Percentiles rank a stretch among this genome's conserved stretches.
Conservation (phyloP, 2,113 vertebrate genomes). For the Ammospiza caudacuta region DNA sequence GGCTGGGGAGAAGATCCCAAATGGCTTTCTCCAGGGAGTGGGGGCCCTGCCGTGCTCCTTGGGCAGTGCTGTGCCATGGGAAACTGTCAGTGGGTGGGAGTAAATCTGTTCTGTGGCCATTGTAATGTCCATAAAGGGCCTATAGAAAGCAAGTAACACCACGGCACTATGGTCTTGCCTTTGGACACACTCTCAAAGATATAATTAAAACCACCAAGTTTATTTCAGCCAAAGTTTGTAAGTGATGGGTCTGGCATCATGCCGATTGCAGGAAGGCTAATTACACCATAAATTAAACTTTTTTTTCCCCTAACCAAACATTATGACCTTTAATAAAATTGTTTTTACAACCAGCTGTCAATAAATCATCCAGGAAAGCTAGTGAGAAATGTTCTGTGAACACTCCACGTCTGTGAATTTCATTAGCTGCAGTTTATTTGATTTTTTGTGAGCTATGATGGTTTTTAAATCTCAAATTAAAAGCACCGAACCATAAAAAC, state of each 20-base stretch:
- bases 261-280: conserved; percentile 83
- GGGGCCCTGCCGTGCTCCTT: not conserved
- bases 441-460: conserved; percentile 76
- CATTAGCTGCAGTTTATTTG: conserved; percentile 82
- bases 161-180: conserved; percentile 52
- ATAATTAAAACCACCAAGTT: conserved; percentile 81
- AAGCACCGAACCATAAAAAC: conserved; percentile 77
- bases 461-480: conserved; percentile 83
- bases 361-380: conserved; percentile 82
- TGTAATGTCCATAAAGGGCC: conserved; percentile 67
- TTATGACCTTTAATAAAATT: conserved; percentile 87
- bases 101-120: conserved; percentile 69
- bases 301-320: conserved; percentile 72
- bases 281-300: conserved; percentile 84
- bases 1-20: not conserved
- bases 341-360: conserved; percentile 86
- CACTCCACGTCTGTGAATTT: conserved; percentile 79
- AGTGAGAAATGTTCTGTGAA: conserved; percentile 76
- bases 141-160: conserved; percentile 72
- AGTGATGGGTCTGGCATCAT: conserved; percentile 76
- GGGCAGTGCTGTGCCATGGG: not conserved
- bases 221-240: conserved; percentile 62
- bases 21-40: not conserved
- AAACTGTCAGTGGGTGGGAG: conserved; percentile 36
- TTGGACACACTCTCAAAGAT: conserved; percentile 67